Evolutionary conservation across 2,113 vertebrate genomes (phyloP), one percentile per base, ranked within the genome.

Genomic region (Platichthys flesus): DNA sequence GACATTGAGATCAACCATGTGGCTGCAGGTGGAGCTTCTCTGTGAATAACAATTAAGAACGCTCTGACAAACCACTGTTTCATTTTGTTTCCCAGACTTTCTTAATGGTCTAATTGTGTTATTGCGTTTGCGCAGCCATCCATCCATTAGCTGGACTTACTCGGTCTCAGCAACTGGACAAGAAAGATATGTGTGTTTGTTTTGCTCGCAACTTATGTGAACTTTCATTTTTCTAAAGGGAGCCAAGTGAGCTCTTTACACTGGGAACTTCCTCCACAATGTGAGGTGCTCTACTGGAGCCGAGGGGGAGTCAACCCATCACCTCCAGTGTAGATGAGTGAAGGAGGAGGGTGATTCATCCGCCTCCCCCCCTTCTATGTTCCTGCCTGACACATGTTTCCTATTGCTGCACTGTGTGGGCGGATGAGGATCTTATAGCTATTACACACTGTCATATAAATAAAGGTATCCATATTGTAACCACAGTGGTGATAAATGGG

Each of bases 381-480:
- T 4, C 31, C 59, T 13, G 20, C 58, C 56, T 20, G 47, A 42
- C 58, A n/a, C 37, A 60, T 55, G 64, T 59, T 73, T 62, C 64
- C 31, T 15, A 37, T 40, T 45, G 28, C 45, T 9, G 35, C 59
- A 10, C 54, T 18, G 35, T 75, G 75, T 66, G 65, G 69, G 74
- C 52, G 69, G 67, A 63, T 71, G 24, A 55, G 67, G 47, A 71
- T 78, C 57, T 63, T 64, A 42, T 52, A 73, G 58, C 59, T 42
- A 45, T 66, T 66, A 80, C 54, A 72, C 58, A 13, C 21, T 49
- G 68, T 59, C 69, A 73, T 68, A 69, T 77, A 57, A 77, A 81
- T 73, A 66, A 69, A 65, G 65, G 57, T 74, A 51, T 68, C 26
- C 64, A 35, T 54, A 40, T 55, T 66, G 59, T 62, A 23, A 57